A percentile compares a stretch with the other conserved stretches of the same genome.
These are phyloP conservation scores for Acrobasis repandana DNA, from an alignment of 2,888 invertebrate genomes.

Conservation along the genomic window DNA sequence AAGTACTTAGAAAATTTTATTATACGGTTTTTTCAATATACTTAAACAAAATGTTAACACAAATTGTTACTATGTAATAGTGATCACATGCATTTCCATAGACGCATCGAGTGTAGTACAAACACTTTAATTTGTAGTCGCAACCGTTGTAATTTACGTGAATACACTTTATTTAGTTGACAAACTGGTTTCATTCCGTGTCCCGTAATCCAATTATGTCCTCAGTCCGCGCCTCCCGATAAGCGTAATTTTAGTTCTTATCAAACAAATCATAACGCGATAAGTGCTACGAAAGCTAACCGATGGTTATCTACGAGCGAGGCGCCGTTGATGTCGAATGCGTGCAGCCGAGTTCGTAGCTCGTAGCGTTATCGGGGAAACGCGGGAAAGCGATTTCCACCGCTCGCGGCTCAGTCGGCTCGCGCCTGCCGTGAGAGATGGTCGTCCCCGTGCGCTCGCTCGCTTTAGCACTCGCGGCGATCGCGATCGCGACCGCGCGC, in stretches of 20 bases:
- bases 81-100: conserved; percentile 13
- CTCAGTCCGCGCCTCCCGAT: conserved; percentile 20
- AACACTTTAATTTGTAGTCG: conserved; percentile 55
- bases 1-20: neutral
- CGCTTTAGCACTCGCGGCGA: conserved; percentile 57
- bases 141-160: conserved; percentile 54
- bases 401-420: conserved; percentile 66
- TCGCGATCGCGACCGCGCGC: conserved; percentile 67
- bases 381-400: conserved; percentile 68
- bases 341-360: conserved; percentile 40
- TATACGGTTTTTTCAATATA: neutral
- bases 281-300: conserved; percentile 46
- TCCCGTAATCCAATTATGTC: conserved; percentile 16
- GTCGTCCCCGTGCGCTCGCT: conserved; percentile 63
- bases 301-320: conserved; percentile 39
- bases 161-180: conserved; percentile 66
- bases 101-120: conserved; percentile 50
- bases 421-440: conserved; percentile 73
- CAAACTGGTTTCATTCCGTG: conserved; percentile 28
- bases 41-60: neutral
- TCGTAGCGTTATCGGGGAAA: conserved; percentile 74
- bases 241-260: conserved; percentile 45
- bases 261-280: conserved; percentile 62
- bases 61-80: conserved; percentile 1
- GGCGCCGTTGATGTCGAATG: conserved; percentile 60